Conservation (phyloP, 2,797 vertebrate genomes). For the Microtus californicus region DNA sequence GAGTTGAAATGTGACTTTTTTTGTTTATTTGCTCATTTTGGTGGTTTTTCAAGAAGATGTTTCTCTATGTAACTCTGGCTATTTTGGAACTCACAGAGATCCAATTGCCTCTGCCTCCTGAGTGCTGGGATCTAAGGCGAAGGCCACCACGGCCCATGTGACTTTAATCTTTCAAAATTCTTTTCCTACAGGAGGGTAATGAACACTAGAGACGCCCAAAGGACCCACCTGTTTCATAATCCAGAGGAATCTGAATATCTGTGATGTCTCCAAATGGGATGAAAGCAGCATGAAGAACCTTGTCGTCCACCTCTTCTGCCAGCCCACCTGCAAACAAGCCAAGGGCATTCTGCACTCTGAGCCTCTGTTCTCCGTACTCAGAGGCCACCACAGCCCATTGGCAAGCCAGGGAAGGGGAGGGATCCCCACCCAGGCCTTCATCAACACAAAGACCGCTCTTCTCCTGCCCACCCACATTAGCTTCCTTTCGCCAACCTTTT, state of each 20-base stretch:
- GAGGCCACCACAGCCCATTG: not conserved
- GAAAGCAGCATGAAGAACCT: conserved; percentile 96
- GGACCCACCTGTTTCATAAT: conserved; percentile 96
- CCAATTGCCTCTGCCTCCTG: not conserved
- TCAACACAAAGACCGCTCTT: not conserved
- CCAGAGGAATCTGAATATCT: conserved; percentile 98
- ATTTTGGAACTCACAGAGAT: not conserved
- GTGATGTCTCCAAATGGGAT: conserved; percentile 97
- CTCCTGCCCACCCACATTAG: not conserved
- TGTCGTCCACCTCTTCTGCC: conserved; percentile 98
- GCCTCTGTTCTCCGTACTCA: not conserved
- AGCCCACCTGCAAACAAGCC: conserved; percentile 91
- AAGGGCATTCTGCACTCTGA: not conserved
- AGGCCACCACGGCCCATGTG: not conserved
- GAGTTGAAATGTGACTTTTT: not conserved
- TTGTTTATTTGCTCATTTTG: not conserved
- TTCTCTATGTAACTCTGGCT: not conserved
- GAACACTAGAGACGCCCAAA: not conserved
- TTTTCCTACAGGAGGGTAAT: conserved; percentile 1
- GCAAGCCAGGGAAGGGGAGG: not conserved
- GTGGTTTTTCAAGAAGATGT: not conserved
- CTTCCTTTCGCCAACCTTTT: not conserved
- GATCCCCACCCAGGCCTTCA: not conserved
- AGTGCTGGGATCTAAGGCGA: not conserved
- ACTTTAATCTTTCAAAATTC: not conserved